These are phyloP conservation scores for Eustalomyia histrio DNA, from an alignment of 2,888 invertebrate species.

Conservation along the genomic window DNA sequence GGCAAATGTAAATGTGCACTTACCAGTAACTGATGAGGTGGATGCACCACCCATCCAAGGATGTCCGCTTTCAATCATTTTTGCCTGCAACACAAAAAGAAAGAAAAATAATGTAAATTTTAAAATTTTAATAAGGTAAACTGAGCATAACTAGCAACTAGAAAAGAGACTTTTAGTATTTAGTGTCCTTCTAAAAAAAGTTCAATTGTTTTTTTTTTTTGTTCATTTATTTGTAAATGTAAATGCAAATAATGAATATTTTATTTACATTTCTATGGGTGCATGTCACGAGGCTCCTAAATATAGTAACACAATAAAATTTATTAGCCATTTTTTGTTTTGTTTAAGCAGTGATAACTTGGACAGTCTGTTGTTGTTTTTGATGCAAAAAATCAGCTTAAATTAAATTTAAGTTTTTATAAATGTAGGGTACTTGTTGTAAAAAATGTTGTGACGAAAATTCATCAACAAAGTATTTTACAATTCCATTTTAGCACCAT, in stretches of 20 bases:
- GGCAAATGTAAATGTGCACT: slow-evolving; percentile 66
- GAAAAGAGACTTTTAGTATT: background rate
- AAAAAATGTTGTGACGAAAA: slow-evolving; percentile 29
- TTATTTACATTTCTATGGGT: background rate
- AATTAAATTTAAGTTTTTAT: background rate
- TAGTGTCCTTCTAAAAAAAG: background rate
- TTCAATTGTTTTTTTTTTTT: background rate
- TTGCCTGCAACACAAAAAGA: slow-evolving; percentile 72
- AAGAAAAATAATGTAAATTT: slow-evolving; percentile 27
- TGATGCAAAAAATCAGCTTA: background rate
- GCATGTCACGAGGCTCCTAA: background rate
- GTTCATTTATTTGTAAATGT: background rate
- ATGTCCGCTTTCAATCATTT: slow-evolving; percentile 78
- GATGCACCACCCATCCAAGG: slow-evolving; percentile 78
- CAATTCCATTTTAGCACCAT: slow-evolving; percentile 52
- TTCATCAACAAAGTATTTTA: slow-evolving; percentile 60
- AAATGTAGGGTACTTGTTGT: slow-evolving; percentile 10
- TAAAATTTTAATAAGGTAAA: slow-evolving; percentile 9
- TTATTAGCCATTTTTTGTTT: background rate
- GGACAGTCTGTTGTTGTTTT: background rate
- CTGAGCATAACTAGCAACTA: background rate
- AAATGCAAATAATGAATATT: background rate
- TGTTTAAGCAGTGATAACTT: too few relatives aligned
- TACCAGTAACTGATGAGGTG: slow-evolving; percentile 78
- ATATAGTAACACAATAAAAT: background rate